phyloP scores from a whole-genome alignment of 1,140 invertebrate genomes.

The Teleopsis dalmanni region DNA sequence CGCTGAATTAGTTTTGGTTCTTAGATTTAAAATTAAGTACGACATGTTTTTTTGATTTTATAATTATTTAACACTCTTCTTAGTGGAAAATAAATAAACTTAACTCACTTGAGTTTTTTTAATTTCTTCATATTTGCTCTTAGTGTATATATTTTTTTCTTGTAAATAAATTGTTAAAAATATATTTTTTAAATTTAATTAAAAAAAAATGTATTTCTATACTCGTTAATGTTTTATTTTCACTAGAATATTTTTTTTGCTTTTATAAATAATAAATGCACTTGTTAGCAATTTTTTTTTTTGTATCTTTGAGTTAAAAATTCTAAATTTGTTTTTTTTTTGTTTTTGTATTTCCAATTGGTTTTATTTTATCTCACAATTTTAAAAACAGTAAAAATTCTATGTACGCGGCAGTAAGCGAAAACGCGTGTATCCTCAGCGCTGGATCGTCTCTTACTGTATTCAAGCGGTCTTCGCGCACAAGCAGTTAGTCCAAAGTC shows the following conservation, averaged over 20 bases:
- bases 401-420: conserved; percentile 4
- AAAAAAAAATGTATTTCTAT: too few species aligned
- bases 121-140: too few species aligned
- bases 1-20: too few species aligned
- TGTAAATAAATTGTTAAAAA: too few species aligned
- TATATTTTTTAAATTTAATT: too few species aligned
- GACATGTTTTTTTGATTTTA: too few species aligned
- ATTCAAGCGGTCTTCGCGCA: conserved; percentile 35
- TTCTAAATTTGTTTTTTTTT: not conserved
- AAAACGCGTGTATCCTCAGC: conserved; percentile 44
- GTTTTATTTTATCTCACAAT: conserved; percentile 1
- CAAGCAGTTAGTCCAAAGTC: conserved; percentile 43
- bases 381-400: not conserved
- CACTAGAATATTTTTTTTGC: conserved; percentile 16
- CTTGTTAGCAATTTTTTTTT: conserved; percentile 10
- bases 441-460: conserved; percentile 44
- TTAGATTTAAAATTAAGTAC: too few species aligned
- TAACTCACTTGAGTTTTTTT: too few species aligned
- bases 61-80: too few species aligned
- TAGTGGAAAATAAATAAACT: too few species aligned
- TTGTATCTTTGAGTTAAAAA: conserved; percentile 17
- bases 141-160: too few species aligned
- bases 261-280: conserved; percentile 17
- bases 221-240: too few species aligned
- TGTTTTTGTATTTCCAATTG: conserved; percentile 10